These are phyloP conservation scores for Plemyria rubiginata DNA, from an alignment of 2,888 invertebrate species.

Conservation along the genomic window DNA sequence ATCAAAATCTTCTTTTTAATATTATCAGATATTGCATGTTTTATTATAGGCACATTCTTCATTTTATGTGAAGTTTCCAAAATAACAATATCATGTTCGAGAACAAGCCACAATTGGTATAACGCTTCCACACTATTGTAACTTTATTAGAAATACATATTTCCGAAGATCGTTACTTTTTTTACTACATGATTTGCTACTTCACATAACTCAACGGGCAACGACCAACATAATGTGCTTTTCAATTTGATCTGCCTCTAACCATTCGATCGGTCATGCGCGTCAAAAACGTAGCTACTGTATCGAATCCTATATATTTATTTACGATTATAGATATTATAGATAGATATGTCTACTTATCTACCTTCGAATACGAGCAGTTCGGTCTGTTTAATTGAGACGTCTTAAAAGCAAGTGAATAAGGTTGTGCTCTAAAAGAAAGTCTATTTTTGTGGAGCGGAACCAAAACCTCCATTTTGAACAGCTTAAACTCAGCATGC, in stretches of 20 bases:
- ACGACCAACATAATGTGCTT: constrained; percentile 24
- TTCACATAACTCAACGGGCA: constrained; percentile 19
- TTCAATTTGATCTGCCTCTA: constrained; percentile 35
- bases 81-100: too few relatives aligned
- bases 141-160: background rate
- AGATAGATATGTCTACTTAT: background rate
- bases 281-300: constrained; percentile 35
- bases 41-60: too few relatives aligned
- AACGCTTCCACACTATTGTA: background rate
- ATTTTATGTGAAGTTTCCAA: too few relatives aligned
- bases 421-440: too few relatives aligned
- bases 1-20: too few relatives aligned
- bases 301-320: constrained; percentile 36
- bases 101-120: too few relatives aligned
- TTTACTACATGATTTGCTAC: constrained; percentile 1
- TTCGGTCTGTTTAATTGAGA: background rate
- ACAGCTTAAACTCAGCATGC: too few relatives aligned
- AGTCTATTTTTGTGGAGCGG: too few relatives aligned
- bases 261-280: constrained; percentile 36
- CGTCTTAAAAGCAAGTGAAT: too few relatives aligned
- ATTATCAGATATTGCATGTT: too few relatives aligned
- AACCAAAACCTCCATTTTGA: too few relatives aligned
- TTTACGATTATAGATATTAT: constrained; percentile 23
- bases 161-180: background rate
- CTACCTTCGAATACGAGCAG: background rate